phyloP scores from a whole-genome alignment of 2,888 invertebrate genomes.

The Tipula unca region DNA sequence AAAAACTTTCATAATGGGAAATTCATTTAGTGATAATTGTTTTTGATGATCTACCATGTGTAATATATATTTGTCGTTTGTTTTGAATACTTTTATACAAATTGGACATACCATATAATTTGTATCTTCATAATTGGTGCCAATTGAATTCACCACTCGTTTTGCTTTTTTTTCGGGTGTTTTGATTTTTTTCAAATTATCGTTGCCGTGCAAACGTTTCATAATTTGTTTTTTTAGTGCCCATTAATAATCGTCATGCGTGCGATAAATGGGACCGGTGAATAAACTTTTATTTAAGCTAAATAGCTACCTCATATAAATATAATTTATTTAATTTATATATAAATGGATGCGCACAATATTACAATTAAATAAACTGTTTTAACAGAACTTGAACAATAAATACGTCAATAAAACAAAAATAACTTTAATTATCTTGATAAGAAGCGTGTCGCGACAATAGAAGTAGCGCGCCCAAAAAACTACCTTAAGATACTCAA shows the following conservation, averaged over 20 bases:
- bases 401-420: no score
- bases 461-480: no score
- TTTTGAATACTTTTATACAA: not conserved
- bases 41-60: not conserved
- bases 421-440: no score
- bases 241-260: not conserved
- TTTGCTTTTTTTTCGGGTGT: not conserved
- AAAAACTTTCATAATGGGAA: not conserved
- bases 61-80: not conserved
- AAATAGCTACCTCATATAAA: no score
- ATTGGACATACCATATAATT: not conserved
- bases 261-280: no score
- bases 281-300: no score
- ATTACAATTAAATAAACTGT: no score
- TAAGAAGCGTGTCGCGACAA: no score
- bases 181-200: not conserved
- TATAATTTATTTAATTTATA: no score
- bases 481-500: no score
- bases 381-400: no score
- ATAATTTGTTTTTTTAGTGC: not conserved
- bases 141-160: not conserved
- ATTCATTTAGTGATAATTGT: not conserved
- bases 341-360: no score
- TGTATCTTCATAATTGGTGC: not conserved
- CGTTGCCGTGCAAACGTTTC: not conserved